Evolutionary conservation across 1,140 invertebrate genomes (phyloP).

Genomic region (Magallana gigas): DNA sequence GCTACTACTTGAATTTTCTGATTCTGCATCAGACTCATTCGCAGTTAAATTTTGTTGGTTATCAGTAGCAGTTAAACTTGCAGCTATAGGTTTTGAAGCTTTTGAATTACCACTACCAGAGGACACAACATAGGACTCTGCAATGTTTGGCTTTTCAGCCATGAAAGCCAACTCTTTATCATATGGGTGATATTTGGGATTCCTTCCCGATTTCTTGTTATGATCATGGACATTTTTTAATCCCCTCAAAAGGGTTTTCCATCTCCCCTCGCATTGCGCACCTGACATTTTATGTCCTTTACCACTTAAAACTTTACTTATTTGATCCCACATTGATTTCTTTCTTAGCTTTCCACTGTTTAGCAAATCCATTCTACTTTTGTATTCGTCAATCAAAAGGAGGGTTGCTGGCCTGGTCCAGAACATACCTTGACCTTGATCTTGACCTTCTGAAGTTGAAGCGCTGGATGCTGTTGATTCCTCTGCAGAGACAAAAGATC

Average conservation of each 20-base stretch:
- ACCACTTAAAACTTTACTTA: too few species aligned
- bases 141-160: too few species aligned
- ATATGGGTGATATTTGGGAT: neutral
- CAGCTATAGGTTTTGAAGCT: neutral
- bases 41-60: neutral
- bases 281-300: too few species aligned
- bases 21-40: neutral
- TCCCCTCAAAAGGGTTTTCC: conserved; percentile 1
- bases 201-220: neutral
- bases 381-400: too few species aligned
- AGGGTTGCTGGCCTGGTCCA: too few species aligned
- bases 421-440: too few species aligned
- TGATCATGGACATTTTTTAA: neutral
- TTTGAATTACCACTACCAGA: neutral
- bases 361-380: too few species aligned
- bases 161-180: conserved; percentile 5
- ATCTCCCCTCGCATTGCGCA: neutral
- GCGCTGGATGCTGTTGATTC: neutral
- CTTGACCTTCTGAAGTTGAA: too few species aligned
- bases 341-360: too few species aligned
- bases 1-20: neutral
- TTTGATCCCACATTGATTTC: too few species aligned
- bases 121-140: too few species aligned
- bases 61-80: neutral
- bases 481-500: neutral